Evolutionary conservation across 2,797 vertebrate species (phyloP).

Genomic region (Paratrypauchen microcephalus): DNA sequence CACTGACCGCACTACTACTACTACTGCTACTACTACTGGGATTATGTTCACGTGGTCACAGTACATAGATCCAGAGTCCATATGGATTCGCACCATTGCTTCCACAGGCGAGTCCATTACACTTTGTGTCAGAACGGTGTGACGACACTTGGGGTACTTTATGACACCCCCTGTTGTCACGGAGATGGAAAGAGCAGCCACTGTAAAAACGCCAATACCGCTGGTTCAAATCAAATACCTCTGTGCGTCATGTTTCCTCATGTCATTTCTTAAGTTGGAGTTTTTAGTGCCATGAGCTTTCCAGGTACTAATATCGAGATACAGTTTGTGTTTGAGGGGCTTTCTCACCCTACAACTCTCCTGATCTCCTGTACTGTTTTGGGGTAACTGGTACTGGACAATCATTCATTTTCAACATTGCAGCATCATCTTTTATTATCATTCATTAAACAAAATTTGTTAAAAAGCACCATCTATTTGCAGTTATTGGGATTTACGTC

Average conservation of each 20-base stretch:
- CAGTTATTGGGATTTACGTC: no score
- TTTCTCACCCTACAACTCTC: not conserved
- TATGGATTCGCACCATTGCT: slow-evolving; percentile 33
- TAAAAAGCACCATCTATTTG: no score
- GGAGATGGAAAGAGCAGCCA: slow-evolving; percentile 18
- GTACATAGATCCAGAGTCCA: slow-evolving; percentile 48
- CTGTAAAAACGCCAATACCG: slow-evolving; percentile 14
- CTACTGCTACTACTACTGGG: slow-evolving; percentile 18
- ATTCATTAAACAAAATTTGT: no score
- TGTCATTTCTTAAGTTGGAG: not conserved
- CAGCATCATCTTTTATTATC: no score
- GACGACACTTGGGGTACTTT: slow-evolving; percentile 46
- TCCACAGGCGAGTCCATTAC: slow-evolving; percentile 40
- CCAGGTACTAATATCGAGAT: not conserved
- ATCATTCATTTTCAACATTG: no score
- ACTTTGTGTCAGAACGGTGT: slow-evolving; percentile 40
- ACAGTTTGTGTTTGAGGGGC: not conserved
- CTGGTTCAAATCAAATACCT: slow-evolving; percentile 26
- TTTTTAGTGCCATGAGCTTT: no score
- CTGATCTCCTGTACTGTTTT: no score
- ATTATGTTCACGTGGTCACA: slow-evolving; percentile 52
- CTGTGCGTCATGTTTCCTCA: slow-evolving; percentile 20
- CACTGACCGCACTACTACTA: slow-evolving; percentile 34
- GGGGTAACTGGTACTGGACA: no score
- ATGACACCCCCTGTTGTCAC: slow-evolving; percentile 32